Conservation (phyloP, 2,113 vertebrate genomes). For the Tyrannus savana region DNA sequence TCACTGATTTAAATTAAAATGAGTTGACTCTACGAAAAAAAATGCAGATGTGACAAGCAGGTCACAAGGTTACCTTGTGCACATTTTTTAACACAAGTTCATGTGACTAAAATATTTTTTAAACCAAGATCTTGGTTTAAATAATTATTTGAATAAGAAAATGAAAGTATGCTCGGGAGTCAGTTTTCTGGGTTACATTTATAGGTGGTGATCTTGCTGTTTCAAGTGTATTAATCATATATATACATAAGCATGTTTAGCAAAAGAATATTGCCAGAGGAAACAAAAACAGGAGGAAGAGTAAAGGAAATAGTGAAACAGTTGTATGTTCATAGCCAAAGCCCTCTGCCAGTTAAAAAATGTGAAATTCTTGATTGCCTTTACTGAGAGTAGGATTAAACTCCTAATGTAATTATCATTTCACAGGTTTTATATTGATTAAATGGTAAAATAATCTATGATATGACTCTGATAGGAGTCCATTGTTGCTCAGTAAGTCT, state of each 20-base stretch:
- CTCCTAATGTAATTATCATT: background rate
- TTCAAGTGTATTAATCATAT: background rate
- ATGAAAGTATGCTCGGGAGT: background rate
- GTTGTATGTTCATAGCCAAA: background rate
- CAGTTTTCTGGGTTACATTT: background rate
- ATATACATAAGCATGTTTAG: background rate
- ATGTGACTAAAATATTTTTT: background rate
- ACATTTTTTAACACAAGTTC: background rate
- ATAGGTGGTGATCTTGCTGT: background rate
- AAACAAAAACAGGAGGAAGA: background rate
- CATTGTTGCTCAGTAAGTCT: background rate
- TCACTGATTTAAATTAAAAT: background rate
- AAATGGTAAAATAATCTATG: background rate
- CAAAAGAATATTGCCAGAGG: background rate
- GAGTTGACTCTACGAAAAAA: background rate
- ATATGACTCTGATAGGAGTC: background rate
- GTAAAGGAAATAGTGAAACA: background rate
- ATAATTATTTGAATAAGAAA: background rate
- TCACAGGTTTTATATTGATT: background rate
- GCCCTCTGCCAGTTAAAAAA: background rate
- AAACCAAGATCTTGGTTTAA: background rate
- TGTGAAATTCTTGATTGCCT: background rate
- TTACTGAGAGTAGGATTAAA: background rate
- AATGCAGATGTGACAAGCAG: background rate
- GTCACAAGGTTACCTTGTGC: background rate